A percentile compares a stretch with the other conserved stretches of the same genome.
phyloP scores from a whole-genome alignment of 1,140 invertebrate genomes.

The Drosophila virilis region DNA sequence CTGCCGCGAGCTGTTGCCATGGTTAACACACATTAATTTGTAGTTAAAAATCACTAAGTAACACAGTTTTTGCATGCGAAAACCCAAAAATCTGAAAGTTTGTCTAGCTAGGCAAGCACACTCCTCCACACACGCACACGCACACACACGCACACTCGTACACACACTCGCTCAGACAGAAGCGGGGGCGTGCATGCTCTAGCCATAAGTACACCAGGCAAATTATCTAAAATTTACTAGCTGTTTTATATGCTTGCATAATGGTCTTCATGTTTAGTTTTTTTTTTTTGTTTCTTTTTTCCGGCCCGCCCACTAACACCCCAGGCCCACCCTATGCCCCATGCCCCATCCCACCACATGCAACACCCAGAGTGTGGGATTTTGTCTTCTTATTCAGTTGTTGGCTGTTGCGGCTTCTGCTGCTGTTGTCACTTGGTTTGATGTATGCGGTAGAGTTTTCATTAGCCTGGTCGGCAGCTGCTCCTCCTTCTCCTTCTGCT shows the following conservation, averaged over 20 bases:
- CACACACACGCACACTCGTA: slow-evolving; percentile 19
- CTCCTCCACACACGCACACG: slow-evolving; percentile 13
- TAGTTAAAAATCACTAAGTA: slow-evolving; percentile 40
- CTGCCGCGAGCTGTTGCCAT: slow-evolving; percentile 17
- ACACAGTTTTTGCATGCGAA: slow-evolving; percentile 33
- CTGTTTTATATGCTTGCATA: slow-evolving; percentile 60
- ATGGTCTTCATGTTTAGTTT: slow-evolving; percentile 29
- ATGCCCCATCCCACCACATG: background rate
- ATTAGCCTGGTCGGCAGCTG: slow-evolving; percentile 51
- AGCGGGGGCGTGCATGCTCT: slow-evolving; percentile 38
- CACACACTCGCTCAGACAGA: slow-evolving; percentile 1
- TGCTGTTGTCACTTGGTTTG: slow-evolving; percentile 75
- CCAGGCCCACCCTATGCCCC: background rate
- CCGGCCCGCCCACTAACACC: background rate
- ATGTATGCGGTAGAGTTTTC: slow-evolving; percentile 75
- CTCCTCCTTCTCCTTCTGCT: background rate
- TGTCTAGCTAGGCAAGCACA: slow-evolving; percentile 44
- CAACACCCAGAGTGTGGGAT: background rate
- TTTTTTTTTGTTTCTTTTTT: background rate
- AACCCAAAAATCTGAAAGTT: slow-evolving; percentile 30
- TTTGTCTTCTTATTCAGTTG: slow-evolving; percentile 59
- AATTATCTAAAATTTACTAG: slow-evolving; percentile 79
- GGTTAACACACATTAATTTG: slow-evolving; percentile 30
- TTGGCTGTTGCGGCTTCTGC: slow-evolving; percentile 52
- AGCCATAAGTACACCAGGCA: slow-evolving; percentile 77